Percentiles rank a stretch among this genome's conserved stretches.
Evolutionary conservation across 2,888 invertebrate species (phyloP).

Genomic region (Uloborus plumipes): DNA sequence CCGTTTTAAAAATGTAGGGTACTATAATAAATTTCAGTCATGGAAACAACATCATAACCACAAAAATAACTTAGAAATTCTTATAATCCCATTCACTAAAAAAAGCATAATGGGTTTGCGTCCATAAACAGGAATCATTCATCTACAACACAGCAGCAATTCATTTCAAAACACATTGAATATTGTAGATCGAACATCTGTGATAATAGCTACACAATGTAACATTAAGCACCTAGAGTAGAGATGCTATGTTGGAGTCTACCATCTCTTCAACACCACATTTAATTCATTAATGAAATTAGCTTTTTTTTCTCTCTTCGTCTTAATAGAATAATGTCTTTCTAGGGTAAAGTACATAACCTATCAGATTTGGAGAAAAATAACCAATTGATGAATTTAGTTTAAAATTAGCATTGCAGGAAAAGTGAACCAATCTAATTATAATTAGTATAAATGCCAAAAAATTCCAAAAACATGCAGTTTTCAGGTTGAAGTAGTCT

Average conservation of each 20-base stretch:
- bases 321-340: too few species aligned
- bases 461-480: too few species aligned
- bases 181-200: conserved; percentile 17
- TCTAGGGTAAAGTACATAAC: too few species aligned
- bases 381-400: too few species aligned
- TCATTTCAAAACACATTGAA: conserved; percentile 4
- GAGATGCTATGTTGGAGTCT: conserved; percentile 37
- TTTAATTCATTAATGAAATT: too few species aligned
- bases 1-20: background rate
- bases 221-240: conserved; percentile 38
- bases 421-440: too few species aligned
- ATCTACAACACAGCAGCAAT: conserved; percentile 20
- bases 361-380: too few species aligned
- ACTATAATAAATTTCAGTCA: background rate
- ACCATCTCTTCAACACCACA: conserved; percentile 1
- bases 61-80: conserved; percentile 1
- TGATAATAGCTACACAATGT: conserved; percentile 27
- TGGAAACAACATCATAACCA: conserved; percentile 1
- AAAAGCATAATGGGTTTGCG: background rate
- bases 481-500: too few species aligned
- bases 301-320: too few species aligned
- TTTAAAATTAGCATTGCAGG: too few species aligned
- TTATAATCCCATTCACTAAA: background rate
- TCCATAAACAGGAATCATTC: conserved; percentile 16
- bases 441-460: too few species aligned